Percentiles rank a stretch among this genome's conserved stretches.
These are phyloP conservation scores for Medauroidea extradentata DNA, from an alignment of 1,140 invertebrate species.

Conservation along the genomic window DNA sequence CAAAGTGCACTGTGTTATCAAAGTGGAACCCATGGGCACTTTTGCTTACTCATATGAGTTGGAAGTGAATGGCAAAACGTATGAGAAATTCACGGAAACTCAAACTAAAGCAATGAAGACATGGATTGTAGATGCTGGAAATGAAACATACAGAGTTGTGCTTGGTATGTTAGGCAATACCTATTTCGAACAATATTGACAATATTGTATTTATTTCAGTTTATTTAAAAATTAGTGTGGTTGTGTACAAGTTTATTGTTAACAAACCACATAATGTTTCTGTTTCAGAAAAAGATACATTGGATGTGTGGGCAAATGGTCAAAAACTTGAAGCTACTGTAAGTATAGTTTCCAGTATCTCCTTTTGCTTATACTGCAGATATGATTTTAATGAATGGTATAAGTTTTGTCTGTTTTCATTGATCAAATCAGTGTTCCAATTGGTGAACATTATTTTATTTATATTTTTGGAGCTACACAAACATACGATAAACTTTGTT, in stretches of 20 bases:
- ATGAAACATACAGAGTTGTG: constrained; percentile 56
- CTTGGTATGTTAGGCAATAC: constrained; percentile 52
- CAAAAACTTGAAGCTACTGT: constrained; percentile 58
- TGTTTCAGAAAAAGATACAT: constrained; percentile 67
- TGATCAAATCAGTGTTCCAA: too few relatives aligned
- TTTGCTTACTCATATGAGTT: constrained; percentile 78
- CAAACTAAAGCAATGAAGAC: constrained; percentile 64
- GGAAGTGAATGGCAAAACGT: constrained; percentile 67
- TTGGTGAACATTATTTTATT: too few relatives aligned
- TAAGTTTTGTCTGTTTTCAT: too few relatives aligned
- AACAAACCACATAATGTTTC: background rate
- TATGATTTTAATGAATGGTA: too few relatives aligned
- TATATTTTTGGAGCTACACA: too few relatives aligned
- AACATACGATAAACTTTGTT: too few relatives aligned
- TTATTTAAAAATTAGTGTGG: too few relatives aligned
- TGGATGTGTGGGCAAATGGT: constrained; percentile 77
- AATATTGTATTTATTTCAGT: too few relatives aligned
- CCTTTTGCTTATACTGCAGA: too few relatives aligned
- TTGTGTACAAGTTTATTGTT: background rate
- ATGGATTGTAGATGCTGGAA: constrained; percentile 51
- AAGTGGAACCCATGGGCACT: constrained; percentile 70
- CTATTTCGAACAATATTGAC: background rate
- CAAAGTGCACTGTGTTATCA: constrained; percentile 42
- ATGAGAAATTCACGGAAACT: constrained; percentile 72
- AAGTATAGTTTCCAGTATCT: too few relatives aligned